phyloP scores from a whole-genome alignment of 2,797 vertebrate species.

The Vireo griseus region DNA sequence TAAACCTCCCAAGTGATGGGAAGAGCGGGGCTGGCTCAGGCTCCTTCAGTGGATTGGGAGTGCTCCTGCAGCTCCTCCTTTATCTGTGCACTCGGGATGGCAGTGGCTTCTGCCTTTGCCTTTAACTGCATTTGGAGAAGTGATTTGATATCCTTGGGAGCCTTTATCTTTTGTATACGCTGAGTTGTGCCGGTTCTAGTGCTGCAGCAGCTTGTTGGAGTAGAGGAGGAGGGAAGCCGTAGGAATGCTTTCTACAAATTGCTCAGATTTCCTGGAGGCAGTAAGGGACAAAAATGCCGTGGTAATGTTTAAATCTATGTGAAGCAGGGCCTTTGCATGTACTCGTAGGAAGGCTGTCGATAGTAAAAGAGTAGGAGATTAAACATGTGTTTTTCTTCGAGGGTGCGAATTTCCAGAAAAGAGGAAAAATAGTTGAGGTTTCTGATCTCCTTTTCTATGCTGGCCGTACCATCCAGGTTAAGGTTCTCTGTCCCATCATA shows the following conservation, averaged over 20 bases:
- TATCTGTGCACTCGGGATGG: neutral
- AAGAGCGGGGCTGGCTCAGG: neutral
- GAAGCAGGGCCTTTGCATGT: neutral
- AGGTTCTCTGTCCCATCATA: neutral
- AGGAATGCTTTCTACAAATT: neutral
- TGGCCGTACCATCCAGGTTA: neutral
- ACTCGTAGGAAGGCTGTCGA: neutral
- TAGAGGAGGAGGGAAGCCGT: neutral
- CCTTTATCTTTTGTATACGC: neutral
- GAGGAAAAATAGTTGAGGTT: neutral
- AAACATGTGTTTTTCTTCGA: neutral
- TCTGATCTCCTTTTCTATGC: neutral
- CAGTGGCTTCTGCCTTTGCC: neutral
- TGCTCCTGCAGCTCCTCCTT: neutral
- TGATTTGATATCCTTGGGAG: neutral
- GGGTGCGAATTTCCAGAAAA: neutral
- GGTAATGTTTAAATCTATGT: neutral
- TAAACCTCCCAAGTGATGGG: neutral
- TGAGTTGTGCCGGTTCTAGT: neutral
- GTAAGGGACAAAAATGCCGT: neutral
- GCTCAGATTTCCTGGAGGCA: conserved; percentile 27
- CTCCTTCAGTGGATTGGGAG: neutral
- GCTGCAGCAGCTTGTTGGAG: neutral
- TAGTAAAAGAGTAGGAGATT: neutral
- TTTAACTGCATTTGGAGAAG: neutral